phyloP scores from a whole-genome alignment of 2,888 invertebrate species.

The Cremastobaeus sp. region DNA sequence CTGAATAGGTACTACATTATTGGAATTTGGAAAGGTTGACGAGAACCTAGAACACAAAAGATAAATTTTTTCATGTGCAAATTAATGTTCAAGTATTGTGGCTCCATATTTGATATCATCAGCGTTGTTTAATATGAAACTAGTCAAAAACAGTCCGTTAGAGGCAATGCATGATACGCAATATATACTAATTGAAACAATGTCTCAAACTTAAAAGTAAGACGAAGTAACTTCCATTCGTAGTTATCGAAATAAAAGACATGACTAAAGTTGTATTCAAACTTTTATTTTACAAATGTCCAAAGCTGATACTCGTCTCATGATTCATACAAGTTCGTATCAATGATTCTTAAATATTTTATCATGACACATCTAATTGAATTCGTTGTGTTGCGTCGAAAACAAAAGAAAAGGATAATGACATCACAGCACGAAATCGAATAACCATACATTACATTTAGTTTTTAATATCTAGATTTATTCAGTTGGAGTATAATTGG shows the following conservation, averaged over 20 bases:
- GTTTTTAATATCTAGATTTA: slow-evolving; percentile 56
- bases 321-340: slow-evolving; percentile 50
- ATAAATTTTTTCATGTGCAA: slow-evolving; percentile 6
- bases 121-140: slow-evolving; percentile 17
- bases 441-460: slow-evolving; percentile 58
- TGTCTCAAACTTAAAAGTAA: slow-evolving; percentile 40
- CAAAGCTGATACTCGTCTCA: slow-evolving; percentile 43
- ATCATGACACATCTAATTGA: slow-evolving; percentile 49
- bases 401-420: slow-evolving; percentile 55
- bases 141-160: slow-evolving; percentile 9
- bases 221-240: slow-evolving; percentile 16
- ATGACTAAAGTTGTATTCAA: slow-evolving; percentile 51
- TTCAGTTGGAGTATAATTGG: slow-evolving; percentile 61
- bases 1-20: background rate
- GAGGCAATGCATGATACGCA: slow-evolving; percentile 60
- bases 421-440: slow-evolving; percentile 56
- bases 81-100: too few species aligned
- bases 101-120: slow-evolving; percentile 37
- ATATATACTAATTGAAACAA: slow-evolving; percentile 52
- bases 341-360: slow-evolving; percentile 48
- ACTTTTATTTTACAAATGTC: slow-evolving; percentile 56
- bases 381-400: slow-evolving; percentile 51
- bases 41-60: slow-evolving; percentile 15
- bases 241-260: slow-evolving; percentile 47
- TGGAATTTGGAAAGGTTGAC: background rate